Conservation (phyloP, 2,888 invertebrate species). For the Diaperis boleti region DNA sequence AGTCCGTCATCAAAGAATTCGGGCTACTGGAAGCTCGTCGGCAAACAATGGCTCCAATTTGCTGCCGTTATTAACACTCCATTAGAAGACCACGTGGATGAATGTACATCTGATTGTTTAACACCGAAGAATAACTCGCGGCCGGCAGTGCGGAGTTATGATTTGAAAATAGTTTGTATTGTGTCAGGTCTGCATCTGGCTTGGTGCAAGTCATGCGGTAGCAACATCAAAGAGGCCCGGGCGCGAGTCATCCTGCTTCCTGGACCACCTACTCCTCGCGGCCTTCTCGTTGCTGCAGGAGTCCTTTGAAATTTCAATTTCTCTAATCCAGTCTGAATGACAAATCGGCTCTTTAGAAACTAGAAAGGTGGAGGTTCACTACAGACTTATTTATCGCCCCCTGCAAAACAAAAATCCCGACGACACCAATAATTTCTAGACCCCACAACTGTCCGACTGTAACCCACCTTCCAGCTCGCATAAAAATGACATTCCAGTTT, state of each 20-base stretch:
- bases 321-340: not conserved
- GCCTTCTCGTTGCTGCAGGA: slow-evolving; percentile 11
- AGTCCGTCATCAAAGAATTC: no score
- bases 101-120: slow-evolving; percentile 29
- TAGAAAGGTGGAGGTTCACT: no score
- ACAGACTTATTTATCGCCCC: not conserved
- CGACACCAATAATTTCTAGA: slow-evolving; percentile 21
- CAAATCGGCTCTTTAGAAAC: no score
- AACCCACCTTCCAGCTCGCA: slow-evolving; percentile 51
- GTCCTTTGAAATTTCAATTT: not conserved
- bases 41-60: slow-evolving; percentile 5
- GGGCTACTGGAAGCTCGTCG: not conserved
- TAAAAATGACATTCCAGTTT: slow-evolving; percentile 62
- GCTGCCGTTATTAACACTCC: slow-evolving; percentile 4
- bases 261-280: slow-evolving; percentile 47
- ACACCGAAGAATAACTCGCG: slow-evolving; percentile 14
- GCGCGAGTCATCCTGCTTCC: slow-evolving; percentile 48
- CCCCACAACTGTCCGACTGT: slow-evolving; percentile 42
- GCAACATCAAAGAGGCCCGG: slow-evolving; percentile 51
- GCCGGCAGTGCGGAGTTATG: slow-evolving; percentile 37
- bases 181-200: slow-evolving; percentile 36
- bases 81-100: slow-evolving; percentile 23
- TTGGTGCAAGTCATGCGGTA: slow-evolving; percentile 52
- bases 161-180: slow-evolving; percentile 36
- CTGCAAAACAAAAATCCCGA: not conserved